Evolutionary conservation across 2,797 vertebrate species (phyloP).

Genomic region (Mergus octosetaceus): DNA sequence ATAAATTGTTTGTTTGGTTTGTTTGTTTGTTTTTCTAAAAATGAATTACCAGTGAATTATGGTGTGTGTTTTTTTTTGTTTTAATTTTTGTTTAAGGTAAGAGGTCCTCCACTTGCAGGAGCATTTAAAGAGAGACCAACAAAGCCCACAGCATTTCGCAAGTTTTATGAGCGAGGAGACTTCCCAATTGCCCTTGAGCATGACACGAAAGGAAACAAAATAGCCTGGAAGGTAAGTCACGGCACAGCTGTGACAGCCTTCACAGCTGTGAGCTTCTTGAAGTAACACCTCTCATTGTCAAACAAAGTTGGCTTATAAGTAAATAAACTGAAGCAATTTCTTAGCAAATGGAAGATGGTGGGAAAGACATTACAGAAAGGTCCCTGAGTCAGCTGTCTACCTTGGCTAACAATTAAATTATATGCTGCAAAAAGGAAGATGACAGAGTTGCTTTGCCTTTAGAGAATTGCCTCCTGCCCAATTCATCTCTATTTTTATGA

Average conservation of each 20-base stretch:
- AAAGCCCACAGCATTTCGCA: conserved; percentile 90
- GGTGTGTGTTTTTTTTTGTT: background rate
- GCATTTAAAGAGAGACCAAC: conserved; percentile 87
- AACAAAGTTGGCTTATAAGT: conserved; percentile 68
- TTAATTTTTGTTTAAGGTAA: conserved; percentile 78
- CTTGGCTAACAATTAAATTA: conserved; percentile 82
- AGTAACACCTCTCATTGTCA: conserved; percentile 70
- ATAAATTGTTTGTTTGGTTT: background rate
- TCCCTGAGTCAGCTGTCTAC: conserved; percentile 72
- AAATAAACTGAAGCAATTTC: conserved; percentile 72
- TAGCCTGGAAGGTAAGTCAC: conserved; percentile 84
- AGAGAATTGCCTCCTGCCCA: conserved; percentile 76
- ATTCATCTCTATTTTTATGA: conserved; percentile 84
- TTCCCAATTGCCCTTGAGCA: conserved; percentile 86
- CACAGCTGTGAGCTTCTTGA: conserved; percentile 58
- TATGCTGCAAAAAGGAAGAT: conserved; percentile 75
- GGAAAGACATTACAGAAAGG: conserved; percentile 53
- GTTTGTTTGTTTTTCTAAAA: background rate
- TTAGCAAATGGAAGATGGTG: conserved; percentile 59
- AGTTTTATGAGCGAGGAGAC: conserved; percentile 91
- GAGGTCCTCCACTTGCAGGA: conserved; percentile 87
- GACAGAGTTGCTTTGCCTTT: conserved; percentile 79
- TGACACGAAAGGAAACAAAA: conserved; percentile 79
- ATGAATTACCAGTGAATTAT: background rate
- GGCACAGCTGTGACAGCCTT: conserved; percentile 60